These are phyloP conservation scores for Pithecia hirsuta DNA, from an alignment of 2,797 vertebrate genomes.

Conservation along the genomic window DNA sequence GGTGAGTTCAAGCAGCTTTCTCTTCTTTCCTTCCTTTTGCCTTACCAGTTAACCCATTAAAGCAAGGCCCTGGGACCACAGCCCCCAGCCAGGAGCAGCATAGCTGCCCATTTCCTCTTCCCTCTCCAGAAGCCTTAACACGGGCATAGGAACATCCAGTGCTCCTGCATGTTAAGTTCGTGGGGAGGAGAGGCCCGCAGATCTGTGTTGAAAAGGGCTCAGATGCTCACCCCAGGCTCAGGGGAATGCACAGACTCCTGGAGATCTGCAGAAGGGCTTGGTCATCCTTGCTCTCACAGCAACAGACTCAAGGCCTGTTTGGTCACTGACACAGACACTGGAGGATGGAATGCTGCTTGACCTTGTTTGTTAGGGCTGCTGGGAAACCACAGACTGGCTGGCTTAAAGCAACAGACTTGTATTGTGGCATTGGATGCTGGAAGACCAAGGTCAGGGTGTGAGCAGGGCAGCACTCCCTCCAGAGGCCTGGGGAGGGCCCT, in stretches of 20 bases:
- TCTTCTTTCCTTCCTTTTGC: background rate
- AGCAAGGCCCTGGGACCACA: no score
- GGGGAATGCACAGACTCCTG: accelerated
- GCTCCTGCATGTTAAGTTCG: accelerated
- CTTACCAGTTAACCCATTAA: no score
- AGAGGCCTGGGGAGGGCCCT: background rate
- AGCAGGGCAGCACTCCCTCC: accelerated
- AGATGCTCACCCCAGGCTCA: no score
- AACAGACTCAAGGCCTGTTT: accelerated
- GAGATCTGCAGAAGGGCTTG: no score
- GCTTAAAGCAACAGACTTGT: background rate
- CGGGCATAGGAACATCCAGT: background rate
- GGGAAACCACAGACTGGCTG: accelerated
- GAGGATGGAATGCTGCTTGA: accelerated
- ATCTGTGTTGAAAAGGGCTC: background rate
- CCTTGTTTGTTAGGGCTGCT: background rate
- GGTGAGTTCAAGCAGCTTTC: accelerated
- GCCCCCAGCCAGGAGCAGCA: background rate
- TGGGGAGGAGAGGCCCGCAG: accelerated
- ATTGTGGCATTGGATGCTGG: accelerated
- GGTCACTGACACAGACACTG: background rate
- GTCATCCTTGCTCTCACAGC: accelerated
- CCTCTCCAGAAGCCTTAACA: background rate
- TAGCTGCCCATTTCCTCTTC: no score
- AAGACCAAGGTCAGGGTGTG: background rate